Base-by-base conservation (phyloP, 2,797 vertebrate genomes). In the Octomys mimax region DNA sequence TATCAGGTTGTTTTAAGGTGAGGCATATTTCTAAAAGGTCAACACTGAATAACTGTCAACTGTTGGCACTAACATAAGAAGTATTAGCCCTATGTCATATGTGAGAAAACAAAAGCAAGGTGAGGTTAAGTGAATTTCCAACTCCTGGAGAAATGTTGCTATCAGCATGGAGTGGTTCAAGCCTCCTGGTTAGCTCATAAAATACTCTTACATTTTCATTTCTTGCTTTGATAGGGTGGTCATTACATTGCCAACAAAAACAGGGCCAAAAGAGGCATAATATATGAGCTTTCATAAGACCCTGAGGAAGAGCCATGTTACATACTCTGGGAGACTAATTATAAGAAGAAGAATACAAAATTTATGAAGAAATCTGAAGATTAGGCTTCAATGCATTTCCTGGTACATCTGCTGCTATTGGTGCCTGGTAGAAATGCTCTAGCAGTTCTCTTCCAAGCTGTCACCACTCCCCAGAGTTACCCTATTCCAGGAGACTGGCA, bases 291-390 rank as follows among this genome's bases (percentile, higher is more conserved):
- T 87, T 86, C 36, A 19, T 14, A 75, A 89, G 57, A 85, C n/a
- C 73, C 33, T 88, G 92, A 57, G 79, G n/a, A 46, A 96, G 77
- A 94, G 64, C 52, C 24, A 80, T 52, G 28, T 70, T 82, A 78
- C 14, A 81, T 8, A 36, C 83, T 77, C 92, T 95, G 83, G 75
- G 71, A 92, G 46, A 83, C 46, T n/a, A 91, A 11, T 95, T 96
- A 83, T 83, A 59, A 87, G 89, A 79, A 93, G 92, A 96, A 94
- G n/a, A 91, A 91, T 57, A 77, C 26, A 88, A 42, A 91, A 57
- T 90, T 93, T 90, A 46, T 85, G 86, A 95, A 88, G 71, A 64
- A 39, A 11, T 82, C 39, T 36, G 64, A 91, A 87, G 71, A 83
- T 89, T 75, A 79, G 87, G 19, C 42, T 80, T 89, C 49, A 33